These are phyloP conservation scores for Polydrusus cervinus DNA, from an alignment of 2,888 invertebrate species.

Conservation along the genomic window DNA sequence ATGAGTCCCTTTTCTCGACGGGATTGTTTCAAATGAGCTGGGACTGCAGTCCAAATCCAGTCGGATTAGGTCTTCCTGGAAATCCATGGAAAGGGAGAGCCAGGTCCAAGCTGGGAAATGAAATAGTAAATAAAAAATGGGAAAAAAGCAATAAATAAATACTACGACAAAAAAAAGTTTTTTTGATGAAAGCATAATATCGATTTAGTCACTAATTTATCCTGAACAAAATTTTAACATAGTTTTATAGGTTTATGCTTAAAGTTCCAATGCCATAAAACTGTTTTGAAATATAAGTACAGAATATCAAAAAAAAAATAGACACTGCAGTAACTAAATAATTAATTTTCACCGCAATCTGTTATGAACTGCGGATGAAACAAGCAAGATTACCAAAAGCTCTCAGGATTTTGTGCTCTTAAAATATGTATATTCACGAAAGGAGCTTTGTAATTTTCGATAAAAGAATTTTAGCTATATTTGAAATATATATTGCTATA, in stretches of 20 bases:
- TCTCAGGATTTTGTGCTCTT: background rate
- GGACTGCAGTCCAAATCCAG: constrained; percentile 70
- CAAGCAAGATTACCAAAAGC: background rate
- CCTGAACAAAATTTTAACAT: too few species aligned
- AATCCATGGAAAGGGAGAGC: constrained; percentile 68
- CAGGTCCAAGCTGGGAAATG: constrained; percentile 69
- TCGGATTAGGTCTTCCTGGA: constrained; percentile 66
- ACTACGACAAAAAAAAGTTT: background rate
- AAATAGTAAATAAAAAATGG: too few species aligned
- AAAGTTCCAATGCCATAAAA: too few species aligned
- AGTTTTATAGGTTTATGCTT: too few species aligned
- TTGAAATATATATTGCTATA: too few species aligned
- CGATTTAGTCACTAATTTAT: too few species aligned
- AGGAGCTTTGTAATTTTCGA: background rate
- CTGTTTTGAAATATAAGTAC: too few species aligned
- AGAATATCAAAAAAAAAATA: too few species aligned
- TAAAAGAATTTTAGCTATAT: background rate
- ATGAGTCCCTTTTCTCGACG: constrained; percentile 61
- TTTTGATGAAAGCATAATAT: too few species aligned
- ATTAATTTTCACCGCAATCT: too few species aligned
- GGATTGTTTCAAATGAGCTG: constrained; percentile 66
- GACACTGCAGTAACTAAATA: too few species aligned
- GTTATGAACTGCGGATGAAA: too few species aligned
- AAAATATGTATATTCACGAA: background rate
- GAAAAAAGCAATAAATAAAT: background rate